A percentile compares a stretch with the other conserved stretches of the same genome.
These are phyloP conservation scores for Aphrophora alni DNA, from an alignment of 2,888 invertebrate genomes.

Conservation along the genomic window DNA sequence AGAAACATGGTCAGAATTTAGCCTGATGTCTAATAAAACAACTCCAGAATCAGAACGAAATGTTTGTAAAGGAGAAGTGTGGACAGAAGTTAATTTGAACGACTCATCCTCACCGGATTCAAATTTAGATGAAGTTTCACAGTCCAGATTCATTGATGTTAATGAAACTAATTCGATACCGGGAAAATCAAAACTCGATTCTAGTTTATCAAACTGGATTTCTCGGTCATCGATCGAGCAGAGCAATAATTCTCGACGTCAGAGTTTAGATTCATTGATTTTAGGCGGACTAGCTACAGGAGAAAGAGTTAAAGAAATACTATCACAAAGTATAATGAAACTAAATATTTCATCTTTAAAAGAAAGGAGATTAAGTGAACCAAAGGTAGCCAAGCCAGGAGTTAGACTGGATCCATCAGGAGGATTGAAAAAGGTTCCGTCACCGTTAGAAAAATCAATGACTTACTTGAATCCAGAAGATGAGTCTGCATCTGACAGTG, in stretches of 20 bases:
- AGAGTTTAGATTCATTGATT: constrained; percentile 77
- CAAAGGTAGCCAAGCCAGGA: constrained; percentile 56
- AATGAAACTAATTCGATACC: constrained; percentile 15
- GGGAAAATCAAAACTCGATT: constrained; percentile 57
- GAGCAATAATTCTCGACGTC: constrained; percentile 61
- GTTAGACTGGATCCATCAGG: constrained; percentile 51
- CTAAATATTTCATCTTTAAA: constrained; percentile 72
- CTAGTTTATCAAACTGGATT: constrained; percentile 64
- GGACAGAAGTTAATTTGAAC: constrained; percentile 76
- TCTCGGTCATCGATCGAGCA: constrained; percentile 60
- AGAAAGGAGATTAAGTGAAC: constrained; percentile 75
- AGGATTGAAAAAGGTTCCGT: constrained; percentile 62
- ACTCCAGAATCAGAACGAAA: constrained; percentile 27
- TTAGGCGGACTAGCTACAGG: constrained; percentile 68
- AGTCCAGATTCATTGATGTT: constrained; percentile 21
- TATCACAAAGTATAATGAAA: constrained; percentile 77
- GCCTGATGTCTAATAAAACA: constrained; percentile 29
- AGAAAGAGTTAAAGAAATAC: constrained; percentile 81
- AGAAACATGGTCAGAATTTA: constrained; percentile 37
- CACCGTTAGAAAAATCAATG: constrained; percentile 65
- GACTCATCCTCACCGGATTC: constrained; percentile 54
- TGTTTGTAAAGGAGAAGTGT: constrained; percentile 62
- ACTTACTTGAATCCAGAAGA: constrained; percentile 70
- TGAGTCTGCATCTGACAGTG: constrained; percentile 71
- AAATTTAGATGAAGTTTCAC: constrained; percentile 29